These are phyloP conservation scores for Drosophila lacteicornis DNA, from an alignment of 1,140 invertebrate genomes.

Conservation along the genomic window DNA sequence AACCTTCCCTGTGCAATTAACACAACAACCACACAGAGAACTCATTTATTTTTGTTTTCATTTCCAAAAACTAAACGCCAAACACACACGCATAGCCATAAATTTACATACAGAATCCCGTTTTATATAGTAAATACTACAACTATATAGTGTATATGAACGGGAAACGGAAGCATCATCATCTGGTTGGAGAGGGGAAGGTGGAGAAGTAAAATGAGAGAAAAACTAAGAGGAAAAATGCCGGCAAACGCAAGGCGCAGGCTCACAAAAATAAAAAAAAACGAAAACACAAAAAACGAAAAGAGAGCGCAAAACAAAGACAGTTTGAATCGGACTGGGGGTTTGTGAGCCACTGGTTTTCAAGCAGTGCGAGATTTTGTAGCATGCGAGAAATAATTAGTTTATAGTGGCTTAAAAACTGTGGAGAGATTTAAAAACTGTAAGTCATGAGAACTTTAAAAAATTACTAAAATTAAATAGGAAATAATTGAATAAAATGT, in stretches of 20 bases:
- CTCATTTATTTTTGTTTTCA: slow-evolving; percentile 63
- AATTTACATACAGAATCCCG: slow-evolving; percentile 22
- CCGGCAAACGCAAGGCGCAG: slow-evolving; percentile 66
- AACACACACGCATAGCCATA: slow-evolving; percentile 16
- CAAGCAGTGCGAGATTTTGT: slow-evolving; percentile 19
- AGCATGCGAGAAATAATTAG: slow-evolving; percentile 41
- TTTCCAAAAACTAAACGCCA: slow-evolving; percentile 8
- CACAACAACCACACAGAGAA: slow-evolving; percentile 9
- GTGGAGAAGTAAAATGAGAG: not conserved
- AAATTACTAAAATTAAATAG: not conserved
- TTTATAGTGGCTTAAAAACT: slow-evolving; percentile 26
- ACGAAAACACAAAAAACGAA: not conserved
- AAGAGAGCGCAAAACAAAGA: slow-evolving; percentile 26
- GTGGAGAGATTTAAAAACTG: not conserved
- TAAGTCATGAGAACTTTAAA: too few species aligned
- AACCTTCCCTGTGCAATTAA: not conserved
- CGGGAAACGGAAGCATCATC: slow-evolving; percentile 69
- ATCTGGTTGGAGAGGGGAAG: not conserved
- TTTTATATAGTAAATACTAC: slow-evolving; percentile 27
- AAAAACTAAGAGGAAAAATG: slow-evolving; percentile 47
- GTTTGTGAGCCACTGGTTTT: slow-evolving; percentile 17
- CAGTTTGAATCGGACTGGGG: not conserved
- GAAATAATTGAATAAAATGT: not conserved
- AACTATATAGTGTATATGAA: slow-evolving; percentile 20
- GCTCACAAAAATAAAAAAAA: slow-evolving; percentile 3